These are phyloP conservation scores for Oasisia sp. DNA, from an alignment of 2,888 invertebrate genomes.

Conservation along the genomic window DNA sequence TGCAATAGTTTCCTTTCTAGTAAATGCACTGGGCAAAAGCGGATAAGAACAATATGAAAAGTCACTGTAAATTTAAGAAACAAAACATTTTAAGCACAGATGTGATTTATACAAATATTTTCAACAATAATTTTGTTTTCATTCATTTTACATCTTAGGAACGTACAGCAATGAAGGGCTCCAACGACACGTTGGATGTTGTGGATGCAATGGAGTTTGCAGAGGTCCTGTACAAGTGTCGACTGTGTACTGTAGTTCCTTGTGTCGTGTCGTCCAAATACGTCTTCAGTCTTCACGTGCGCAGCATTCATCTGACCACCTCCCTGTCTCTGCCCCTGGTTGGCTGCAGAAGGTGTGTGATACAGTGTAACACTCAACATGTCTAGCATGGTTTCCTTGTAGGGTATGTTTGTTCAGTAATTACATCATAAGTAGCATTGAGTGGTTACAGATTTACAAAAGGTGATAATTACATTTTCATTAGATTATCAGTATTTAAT, in stretches of 20 bases:
- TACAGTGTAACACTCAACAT: neutral
- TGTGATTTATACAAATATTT: no score
- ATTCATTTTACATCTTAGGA: neutral
- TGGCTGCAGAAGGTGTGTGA: slow-evolving; percentile 40
- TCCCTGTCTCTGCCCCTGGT: slow-evolving; percentile 28
- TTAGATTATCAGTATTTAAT: no score
- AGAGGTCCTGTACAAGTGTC: slow-evolving; percentile 56
- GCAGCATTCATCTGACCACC: slow-evolving; percentile 44
- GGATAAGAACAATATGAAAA: no score
- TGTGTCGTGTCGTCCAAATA: slow-evolving; percentile 51
- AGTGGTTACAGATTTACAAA: no score
- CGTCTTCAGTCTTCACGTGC: slow-evolving; percentile 50
- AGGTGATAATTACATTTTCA: no score
- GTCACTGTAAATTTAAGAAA: no score
- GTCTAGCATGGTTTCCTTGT: neutral
- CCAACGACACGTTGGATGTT: neutral
- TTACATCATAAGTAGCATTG: neutral
- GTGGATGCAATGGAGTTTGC: slow-evolving; percentile 47
- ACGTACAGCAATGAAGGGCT: neutral
- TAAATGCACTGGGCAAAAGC: no score
- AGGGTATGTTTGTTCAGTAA: neutral
- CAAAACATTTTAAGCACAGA: no score
- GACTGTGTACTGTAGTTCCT: slow-evolving; percentile 51
- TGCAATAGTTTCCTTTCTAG: no score
- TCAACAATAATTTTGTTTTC: neutral